Base-by-base conservation (phyloP, 2,888 invertebrate species). In the Pristionchus japonicus region DNA sequence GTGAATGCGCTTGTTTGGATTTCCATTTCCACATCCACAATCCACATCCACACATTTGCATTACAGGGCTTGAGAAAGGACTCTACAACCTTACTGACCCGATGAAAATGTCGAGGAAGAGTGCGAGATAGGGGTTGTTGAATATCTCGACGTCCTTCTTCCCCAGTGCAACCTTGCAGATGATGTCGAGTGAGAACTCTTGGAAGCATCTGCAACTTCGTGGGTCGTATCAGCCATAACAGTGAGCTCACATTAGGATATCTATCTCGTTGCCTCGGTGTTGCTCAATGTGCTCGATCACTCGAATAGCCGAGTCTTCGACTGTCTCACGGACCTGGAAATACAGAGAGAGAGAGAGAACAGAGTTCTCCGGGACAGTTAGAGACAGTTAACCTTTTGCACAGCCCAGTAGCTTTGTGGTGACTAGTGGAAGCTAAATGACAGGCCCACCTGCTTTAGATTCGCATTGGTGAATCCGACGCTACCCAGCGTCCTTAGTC, bases 401-500 rank as follows among this genome's bases (percentile, higher is more conserved):
- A n/a, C n/a, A n/a, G n/a, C n/a, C n/a, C n/a, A n/a, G n/a, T n/a
- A n/a, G n/a, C n/a, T n/a, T n/a, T n/a, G n/a, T n/a, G n/a, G n/a
- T n/a, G n/a, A n/a, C n/a, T n/a, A n/a, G n/a, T n/a, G n/a, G n/a
- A n/a, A n/a, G n/a, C n/a, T n/a, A n/a, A n/a, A n/a, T n/a, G n/a
- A 57, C 9, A 23, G 9, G n/a, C 3, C 15, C 70, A 91, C 91
- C 70, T 89, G 67, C 77, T 89, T 91, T 77, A 92, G 52, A 47
- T 88, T 52, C 3, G 94, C 91, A 15, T 95, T 93, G 15, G 95
- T 95, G 91, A 96, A 96, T 3, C 95, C 95, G 1, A 96, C 95
- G 67, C 95, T 95, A 13, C 95, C 93, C 9, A 95, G 93, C 20
- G 95, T 93, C 43, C 96, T 92, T 20, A 96, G 94, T n/a, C 95